Base-by-base conservation (phyloP, 2,113 vertebrate species). In the Zosterops pallidus region DNA sequence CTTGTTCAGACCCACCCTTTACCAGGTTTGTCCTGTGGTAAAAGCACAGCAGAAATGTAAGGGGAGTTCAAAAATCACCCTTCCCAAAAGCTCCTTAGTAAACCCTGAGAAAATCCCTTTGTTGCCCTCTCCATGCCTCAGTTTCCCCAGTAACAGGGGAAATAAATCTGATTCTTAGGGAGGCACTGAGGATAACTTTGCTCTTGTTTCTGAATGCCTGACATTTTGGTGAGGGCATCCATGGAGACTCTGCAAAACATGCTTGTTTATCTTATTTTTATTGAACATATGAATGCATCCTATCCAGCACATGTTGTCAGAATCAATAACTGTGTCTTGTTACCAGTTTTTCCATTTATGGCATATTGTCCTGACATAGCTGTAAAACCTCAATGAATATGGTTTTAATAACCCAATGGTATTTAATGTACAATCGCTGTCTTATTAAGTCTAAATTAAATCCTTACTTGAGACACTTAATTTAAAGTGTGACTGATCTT, bases 311-410 rank as follows among this genome's bases (percentile, higher is more conserved):
- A 94, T 96, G 97, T 95, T 97, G 95, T 97, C 97, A 97, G 93
- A 96, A 95, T 97, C 95, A 93, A 81, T 96, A 97, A 97, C 94
- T 94, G 84, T 71, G 86, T 96, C 96, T 95, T 95, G 96, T 97
- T 97, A 96, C 86, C 95, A 95, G 75, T 97, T 96, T 96, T 96
- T 95, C 96, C 97, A 96, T 97, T 97, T 97, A 97, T 96, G 94
- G 95, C 96, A 86, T 96, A 97, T 96, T 97, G 96, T 96, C 96
- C 96, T 97, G 96, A 97, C 96, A 96, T 96, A 96, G 95, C 97
- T 98, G 97, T 97, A 98, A 97, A 98, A 97, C 95, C 97, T 98
- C 97, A 97, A 95, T 96, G 97, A 98, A 97, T 98, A 97, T 97
- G 97, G 91, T 97, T 98, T 97, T 97, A 97, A 98, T 98, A 98